Percentiles rank a stretch among this genome's conserved stretches.
These are phyloP conservation scores for Halocynthia aurantium DNA, from an alignment of 23 tunicate genomes.

Conservation along the genomic window DNA sequence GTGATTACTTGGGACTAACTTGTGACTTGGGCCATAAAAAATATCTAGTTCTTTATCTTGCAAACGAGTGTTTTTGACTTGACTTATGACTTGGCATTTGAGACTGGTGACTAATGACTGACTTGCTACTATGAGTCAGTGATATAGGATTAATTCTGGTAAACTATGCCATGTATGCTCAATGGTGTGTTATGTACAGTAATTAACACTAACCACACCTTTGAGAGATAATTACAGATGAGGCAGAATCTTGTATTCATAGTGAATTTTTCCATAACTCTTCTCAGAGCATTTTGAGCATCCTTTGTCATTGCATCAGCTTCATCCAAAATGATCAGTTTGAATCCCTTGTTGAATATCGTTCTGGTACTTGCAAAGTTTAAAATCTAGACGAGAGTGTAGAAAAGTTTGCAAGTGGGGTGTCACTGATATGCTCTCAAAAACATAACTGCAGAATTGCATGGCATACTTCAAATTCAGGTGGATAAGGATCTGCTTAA, in stretches of 20 bases:
- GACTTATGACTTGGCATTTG: too few species aligned
- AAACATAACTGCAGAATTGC: too few species aligned
- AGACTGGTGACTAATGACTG: too few species aligned
- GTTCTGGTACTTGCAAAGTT: slow-evolving; percentile 94
- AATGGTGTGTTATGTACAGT: neutral
- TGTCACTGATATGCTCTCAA: too few species aligned
- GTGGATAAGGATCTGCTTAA: too few species aligned
- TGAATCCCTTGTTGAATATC: slow-evolving; percentile 89
- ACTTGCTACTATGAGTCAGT: too few species aligned
- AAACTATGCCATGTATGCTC: neutral
- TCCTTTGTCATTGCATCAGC: slow-evolving; percentile 99
- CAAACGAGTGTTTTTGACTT: too few species aligned
- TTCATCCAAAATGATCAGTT: slow-evolving; percentile 92
- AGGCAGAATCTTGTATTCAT: slow-evolving; percentile 91
- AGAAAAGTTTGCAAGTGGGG: neutral
- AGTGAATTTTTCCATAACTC: slow-evolving; percentile 99
- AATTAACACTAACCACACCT: slow-evolving; percentile 9
- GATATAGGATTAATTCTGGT: too few species aligned
- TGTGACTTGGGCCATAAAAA: too few species aligned
- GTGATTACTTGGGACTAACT: too few species aligned
- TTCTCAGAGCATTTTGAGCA: slow-evolving; percentile 94
- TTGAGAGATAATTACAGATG: slow-evolving; percentile 72
- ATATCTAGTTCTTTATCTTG: too few species aligned
- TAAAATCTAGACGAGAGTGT: slow-evolving; percentile 37
- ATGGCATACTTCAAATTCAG: too few species aligned